These are phyloP conservation scores for Aurelia sp. DNA, from an alignment of 30 jellyfish, hydroid and myxozoan species.

Conservation along the genomic window DNA sequence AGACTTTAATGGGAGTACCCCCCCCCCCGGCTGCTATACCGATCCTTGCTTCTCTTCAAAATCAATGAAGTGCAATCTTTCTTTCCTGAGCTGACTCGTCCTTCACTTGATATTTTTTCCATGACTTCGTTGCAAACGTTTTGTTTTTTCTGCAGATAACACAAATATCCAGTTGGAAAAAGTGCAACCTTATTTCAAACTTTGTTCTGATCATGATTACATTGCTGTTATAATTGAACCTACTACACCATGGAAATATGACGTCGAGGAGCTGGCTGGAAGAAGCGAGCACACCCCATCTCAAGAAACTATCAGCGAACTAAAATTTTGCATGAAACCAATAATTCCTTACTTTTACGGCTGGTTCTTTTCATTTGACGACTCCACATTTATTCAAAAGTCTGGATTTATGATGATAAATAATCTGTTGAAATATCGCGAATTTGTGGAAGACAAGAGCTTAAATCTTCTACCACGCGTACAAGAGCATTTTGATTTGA, in stretches of 20 bases:
- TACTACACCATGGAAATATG: conserved; percentile 16
- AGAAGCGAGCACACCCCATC: conserved; percentile 48
- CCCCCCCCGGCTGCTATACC: no score
- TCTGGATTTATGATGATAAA: background rate
- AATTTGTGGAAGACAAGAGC: conserved; percentile 6
- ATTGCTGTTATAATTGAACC: conserved; percentile 21
- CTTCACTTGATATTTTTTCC: no score
- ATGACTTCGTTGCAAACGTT: background rate
- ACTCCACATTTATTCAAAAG: conserved; percentile 1
- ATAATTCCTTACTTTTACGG: conserved; percentile 65
- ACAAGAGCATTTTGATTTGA: background rate
- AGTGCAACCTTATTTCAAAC: conserved; percentile 24
- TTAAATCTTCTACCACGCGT: background rate
- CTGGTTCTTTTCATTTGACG: conserved; percentile 62
- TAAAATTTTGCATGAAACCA: conserved; percentile 29
- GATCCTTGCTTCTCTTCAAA: no score
- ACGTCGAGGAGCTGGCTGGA: conserved; percentile 31
- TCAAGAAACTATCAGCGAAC: conserved; percentile 14
- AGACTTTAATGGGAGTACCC: no score
- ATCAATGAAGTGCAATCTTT: no score
- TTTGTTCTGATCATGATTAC: conserved; percentile 52
- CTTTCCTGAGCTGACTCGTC: no score
- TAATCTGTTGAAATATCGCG: background rate
- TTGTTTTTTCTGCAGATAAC: conserved; percentile 36
- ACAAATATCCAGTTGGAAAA: conserved; percentile 32